Evolutionary conservation across 2,888 invertebrate species (phyloP).

Genomic region (Carterocephalus palaemon): DNA sequence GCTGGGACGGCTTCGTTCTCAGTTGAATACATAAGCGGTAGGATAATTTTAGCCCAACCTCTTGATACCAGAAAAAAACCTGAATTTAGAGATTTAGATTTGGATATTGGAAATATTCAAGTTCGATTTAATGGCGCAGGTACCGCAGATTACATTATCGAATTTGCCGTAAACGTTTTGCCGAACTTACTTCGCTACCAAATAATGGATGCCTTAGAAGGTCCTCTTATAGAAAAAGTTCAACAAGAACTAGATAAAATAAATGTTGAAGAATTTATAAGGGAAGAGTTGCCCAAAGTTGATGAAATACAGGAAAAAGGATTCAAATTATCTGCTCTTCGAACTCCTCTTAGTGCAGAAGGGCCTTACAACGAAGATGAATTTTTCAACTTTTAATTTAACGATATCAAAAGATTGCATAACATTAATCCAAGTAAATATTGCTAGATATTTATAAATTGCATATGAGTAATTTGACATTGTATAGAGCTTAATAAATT

Average conservation of each 20-base stretch:
- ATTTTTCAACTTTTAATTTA: conserved; percentile 65
- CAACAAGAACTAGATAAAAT: conserved; percentile 86
- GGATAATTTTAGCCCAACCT: conserved; percentile 84
- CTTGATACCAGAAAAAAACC: conserved; percentile 87
- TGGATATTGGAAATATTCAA: conserved; percentile 91
- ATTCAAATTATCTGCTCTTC: conserved; percentile 64
- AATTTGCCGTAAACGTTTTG: conserved; percentile 87
- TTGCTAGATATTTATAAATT: no score
- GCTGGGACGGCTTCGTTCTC: conserved; percentile 87
- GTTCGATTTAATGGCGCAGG: conserved; percentile 91
- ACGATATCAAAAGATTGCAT: conserved; percentile 7
- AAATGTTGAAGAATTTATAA: conserved; percentile 85
- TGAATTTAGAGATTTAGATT: conserved; percentile 84
- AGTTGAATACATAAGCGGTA: conserved; percentile 86
- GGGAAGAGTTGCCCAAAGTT: conserved; percentile 82
- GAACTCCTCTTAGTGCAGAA: conserved; percentile 37
- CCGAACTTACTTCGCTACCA: conserved; percentile 92
- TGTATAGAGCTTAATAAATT: no score
- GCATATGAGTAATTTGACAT: no score
- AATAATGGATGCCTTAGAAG: conserved; percentile 91
- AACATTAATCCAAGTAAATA: no score
- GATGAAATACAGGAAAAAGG: conserved; percentile 78
- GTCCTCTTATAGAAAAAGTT: conserved; percentile 85
- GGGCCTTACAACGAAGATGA: conserved; percentile 64
- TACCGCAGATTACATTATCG: conserved; percentile 90